phyloP scores from a whole-genome alignment of 2,797 vertebrate genomes.

The Hoplostethus mediterraneus region DNA sequence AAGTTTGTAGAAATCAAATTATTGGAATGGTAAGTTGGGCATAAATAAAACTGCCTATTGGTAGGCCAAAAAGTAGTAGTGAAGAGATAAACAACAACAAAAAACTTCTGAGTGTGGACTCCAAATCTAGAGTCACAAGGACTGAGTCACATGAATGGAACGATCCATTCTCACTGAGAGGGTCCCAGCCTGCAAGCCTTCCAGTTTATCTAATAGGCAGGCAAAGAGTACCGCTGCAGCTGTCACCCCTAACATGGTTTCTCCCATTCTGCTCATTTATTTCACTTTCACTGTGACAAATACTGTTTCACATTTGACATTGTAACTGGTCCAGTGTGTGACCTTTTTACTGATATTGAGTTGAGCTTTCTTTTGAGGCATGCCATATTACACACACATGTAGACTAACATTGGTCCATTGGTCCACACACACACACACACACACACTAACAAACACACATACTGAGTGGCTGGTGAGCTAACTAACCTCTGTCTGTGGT shows the following conservation, averaged over 20 bases:
- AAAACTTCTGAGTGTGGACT: conserved; percentile 60
- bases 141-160: conserved; percentile 78
- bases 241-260: conserved; percentile 63
- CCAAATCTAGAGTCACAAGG: conserved; percentile 76
- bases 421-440: conserved; percentile 63
- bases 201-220: conserved; percentile 67
- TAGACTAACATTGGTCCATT: conserved; percentile 77
- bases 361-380: conserved; percentile 66
- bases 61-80: conserved; percentile 69
- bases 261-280: conserved; percentile 65
- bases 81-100: conserved; percentile 62
- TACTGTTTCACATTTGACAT: conserved; percentile 73
- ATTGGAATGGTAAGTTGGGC: conserved; percentile 76
- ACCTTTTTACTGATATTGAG: conserved; percentile 52
- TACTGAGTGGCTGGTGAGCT: conserved; percentile 82
- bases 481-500: conserved; percentile 99
- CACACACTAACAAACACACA: conserved; percentile 64
- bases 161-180: conserved; percentile 74
- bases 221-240: conserved; percentile 60
- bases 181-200: conserved; percentile 60
- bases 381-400: conserved; percentile 69
- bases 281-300: conserved; percentile 69
- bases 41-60: conserved; percentile 74
- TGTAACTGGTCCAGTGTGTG: conserved; percentile 49
- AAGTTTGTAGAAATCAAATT: conserved; percentile 62